Evolutionary conservation across 2,888 invertebrate species (phyloP).

Genomic region (Melitaea athalia): DNA sequence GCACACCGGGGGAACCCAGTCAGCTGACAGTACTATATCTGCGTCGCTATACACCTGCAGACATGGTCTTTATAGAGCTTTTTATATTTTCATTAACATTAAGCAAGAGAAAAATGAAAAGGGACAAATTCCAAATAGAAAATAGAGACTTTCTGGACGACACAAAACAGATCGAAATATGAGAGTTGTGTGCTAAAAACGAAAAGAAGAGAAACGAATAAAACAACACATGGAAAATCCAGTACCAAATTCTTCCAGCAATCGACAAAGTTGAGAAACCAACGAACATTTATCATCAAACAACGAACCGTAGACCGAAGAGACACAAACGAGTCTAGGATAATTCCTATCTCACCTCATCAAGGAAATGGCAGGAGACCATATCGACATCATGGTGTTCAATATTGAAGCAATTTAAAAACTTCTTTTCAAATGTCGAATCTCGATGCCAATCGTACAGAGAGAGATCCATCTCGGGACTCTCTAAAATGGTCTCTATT

Average conservation of each 20-base stretch:
- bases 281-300: slow-evolving; percentile 7
- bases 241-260: background rate
- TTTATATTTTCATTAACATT: too few relatives aligned
- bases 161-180: slow-evolving; percentile 1
- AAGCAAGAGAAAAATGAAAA: background rate
- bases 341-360: slow-evolving; percentile 44
- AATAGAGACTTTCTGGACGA: background rate
- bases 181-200: background rate
- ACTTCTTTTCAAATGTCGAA: slow-evolving; percentile 54
- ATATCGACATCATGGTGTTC: slow-evolving; percentile 51
- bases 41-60: slow-evolving; percentile 90
- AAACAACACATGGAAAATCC: background rate
- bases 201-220: background rate
- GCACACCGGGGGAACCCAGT: slow-evolving; percentile 93
- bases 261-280: background rate
- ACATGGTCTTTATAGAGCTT: background rate
- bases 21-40: slow-evolving; percentile 92
- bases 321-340: slow-evolving; percentile 1
- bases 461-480: slow-evolving; percentile 54
- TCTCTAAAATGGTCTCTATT: slow-evolving; percentile 71
- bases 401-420: slow-evolving; percentile 57
- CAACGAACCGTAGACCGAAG: slow-evolving; percentile 11
- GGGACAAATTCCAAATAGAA: background rate
- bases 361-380: slow-evolving; percentile 47
- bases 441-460: slow-evolving; percentile 58